Evolutionary conservation across 2,113 vertebrate genomes (phyloP).

Genomic region (Tupaia tana): DNA sequence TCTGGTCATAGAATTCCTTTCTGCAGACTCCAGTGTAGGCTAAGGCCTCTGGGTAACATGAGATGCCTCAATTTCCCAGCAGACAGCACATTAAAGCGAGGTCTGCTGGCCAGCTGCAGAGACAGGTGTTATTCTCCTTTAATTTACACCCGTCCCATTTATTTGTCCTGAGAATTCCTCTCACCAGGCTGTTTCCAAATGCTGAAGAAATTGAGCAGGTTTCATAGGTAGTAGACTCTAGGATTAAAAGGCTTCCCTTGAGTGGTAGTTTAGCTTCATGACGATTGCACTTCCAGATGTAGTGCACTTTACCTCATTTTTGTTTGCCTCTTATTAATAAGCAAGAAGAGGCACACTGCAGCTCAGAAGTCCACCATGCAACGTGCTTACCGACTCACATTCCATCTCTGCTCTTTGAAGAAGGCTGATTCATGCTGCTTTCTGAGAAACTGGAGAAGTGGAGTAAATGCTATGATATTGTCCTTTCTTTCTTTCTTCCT

Average conservation of each 20-base stretch:
- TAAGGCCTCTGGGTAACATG: conserved; percentile 84
- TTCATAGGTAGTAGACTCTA: conserved; percentile 14
- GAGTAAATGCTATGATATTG: neutral
- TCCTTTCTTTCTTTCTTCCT: too few species aligned
- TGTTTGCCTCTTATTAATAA: neutral
- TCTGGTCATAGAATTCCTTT: conserved; percentile 86
- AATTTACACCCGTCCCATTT: conserved; percentile 74
- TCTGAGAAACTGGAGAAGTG: conserved; percentile 55
- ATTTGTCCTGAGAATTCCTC: conserved; percentile 76
- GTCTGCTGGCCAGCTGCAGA: conserved; percentile 87
- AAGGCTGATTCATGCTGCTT: neutral
- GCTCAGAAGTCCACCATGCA: neutral
- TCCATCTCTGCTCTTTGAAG: neutral
- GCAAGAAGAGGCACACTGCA: neutral
- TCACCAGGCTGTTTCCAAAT: conserved; percentile 53
- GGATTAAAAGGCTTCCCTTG: conserved; percentile 53
- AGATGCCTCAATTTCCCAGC: conserved; percentile 82
- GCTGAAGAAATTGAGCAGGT: conserved; percentile 59
- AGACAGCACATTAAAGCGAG: conserved; percentile 86
- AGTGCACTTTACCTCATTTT: neutral
- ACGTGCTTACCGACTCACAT: neutral
- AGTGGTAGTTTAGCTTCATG: neutral
- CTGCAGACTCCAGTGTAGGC: conserved; percentile 82
- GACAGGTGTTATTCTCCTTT: conserved; percentile 87
- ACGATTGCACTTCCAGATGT: neutral